These are phyloP conservation scores for Xenopus laevis DNA, from an alignment of 2,113 vertebrate genomes.

Conservation along the genomic window DNA sequence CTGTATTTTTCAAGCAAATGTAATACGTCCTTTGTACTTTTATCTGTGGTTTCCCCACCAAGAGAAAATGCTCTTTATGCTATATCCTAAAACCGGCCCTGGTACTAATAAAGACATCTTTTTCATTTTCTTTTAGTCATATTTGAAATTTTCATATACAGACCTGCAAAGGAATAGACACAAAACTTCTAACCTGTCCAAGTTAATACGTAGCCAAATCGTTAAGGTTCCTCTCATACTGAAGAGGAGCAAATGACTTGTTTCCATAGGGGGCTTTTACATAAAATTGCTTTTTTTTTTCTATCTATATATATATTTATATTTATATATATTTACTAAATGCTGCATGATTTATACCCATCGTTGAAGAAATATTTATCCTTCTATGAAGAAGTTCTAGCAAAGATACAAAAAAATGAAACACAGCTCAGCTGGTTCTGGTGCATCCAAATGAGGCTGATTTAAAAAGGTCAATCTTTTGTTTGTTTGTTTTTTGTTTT, in stretches of 20 bases:
- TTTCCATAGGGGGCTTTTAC: slow-evolving; percentile 49
- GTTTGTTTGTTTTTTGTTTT: slow-evolving; percentile 46
- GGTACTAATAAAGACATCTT: no score
- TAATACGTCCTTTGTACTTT: no score
- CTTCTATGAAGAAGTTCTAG: slow-evolving; percentile 83
- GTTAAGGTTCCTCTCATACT: slow-evolving; percentile 5
- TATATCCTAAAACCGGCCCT: no score
- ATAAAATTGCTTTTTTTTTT: neutral
- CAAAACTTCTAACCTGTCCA: slow-evolving; percentile 6
- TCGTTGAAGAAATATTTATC: slow-evolving; percentile 79
- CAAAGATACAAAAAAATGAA: slow-evolving; percentile 96
- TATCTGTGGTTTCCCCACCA: no score
- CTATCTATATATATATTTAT: neutral
- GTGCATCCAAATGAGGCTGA: slow-evolving; percentile 73
- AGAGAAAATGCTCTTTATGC: no score
- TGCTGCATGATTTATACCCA: slow-evolving; percentile 71
- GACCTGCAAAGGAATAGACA: slow-evolving; percentile 38
- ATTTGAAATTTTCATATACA: slow-evolving; percentile 34
- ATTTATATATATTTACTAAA: slow-evolving; percentile 50
- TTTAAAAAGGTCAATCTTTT: slow-evolving; percentile 74
- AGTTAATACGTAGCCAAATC: neutral
- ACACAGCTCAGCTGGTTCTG: slow-evolving; percentile 91
- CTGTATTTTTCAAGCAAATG: no score
- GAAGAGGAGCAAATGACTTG: slow-evolving; percentile 45
- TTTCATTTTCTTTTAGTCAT: no score